Base-by-base conservation (phyloP, 2,797 vertebrate species). In the Sebastes minor region DNA sequence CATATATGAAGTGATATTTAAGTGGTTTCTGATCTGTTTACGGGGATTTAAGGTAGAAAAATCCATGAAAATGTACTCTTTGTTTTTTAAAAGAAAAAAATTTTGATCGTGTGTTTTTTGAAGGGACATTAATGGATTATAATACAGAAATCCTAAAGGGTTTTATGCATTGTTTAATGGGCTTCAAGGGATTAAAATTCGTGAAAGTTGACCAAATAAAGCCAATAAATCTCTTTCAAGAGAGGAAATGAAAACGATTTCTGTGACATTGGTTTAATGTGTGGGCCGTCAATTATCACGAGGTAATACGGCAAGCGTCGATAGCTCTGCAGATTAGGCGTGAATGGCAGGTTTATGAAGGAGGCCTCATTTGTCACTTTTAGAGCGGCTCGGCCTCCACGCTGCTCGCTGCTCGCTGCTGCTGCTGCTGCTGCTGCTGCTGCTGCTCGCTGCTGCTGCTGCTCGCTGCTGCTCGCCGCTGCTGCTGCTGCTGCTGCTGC, bases 311-410 rank as follows among this genome's bases (percentile, higher is more conserved):
- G 33, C 33, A 35, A 11, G 33, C 33, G 4, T 35, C 4, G 11
- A 12, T 12, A 10, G 11, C 33, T 33, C 32, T 11, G 33, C 33
- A 35, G 33, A 35, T 35, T 35, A 35, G 33, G 33, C 33, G 33
- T 35, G 4, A 35, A 35, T 4, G 33, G 33, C 33, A 35, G 10
- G 33, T 35, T 35, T 35, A 35, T 35, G 33, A 12, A 12, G 11
- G 33, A 71, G 56, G 64, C 71, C 69, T 84, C 74, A n/a, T 81
- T 74, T 76, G 68, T 76, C 74, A 83, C 82, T 66, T 83, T 83
- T 56, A 7, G 82, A 75, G 85, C 22, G 33, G 11, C 33, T 35
- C 11, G 3, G 33, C 33, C 33, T 35, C 33, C 33, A 35, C 11
- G 11, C 33, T 12, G 33, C 33, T 33, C 33, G 33, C 33, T 12